A percentile compares a stretch with the other conserved stretches of the same genome.
These are phyloP conservation scores for Callocephalon fimbriatum DNA, from an alignment of 2,113 vertebrate species.

Conservation along the genomic window DNA sequence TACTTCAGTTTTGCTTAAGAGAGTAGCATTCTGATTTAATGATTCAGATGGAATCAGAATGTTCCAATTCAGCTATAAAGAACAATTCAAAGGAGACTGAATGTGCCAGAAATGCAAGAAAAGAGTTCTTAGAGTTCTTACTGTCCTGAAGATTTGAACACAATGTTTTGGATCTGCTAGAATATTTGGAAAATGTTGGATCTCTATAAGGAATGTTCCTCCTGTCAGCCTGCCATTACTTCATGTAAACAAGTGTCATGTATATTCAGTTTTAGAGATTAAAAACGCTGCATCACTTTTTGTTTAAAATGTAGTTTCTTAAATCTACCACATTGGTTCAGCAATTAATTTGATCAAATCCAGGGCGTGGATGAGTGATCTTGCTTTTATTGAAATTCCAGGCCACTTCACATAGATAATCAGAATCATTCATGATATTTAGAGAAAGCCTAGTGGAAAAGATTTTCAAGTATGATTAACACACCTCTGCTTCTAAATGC, in stretches of 20 bases:
- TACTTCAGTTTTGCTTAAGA: not conserved
- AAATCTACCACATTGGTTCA: not conserved
- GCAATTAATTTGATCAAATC: not conserved
- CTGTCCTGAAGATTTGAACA: not conserved
- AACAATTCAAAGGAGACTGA: not conserved
- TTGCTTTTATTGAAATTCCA: not conserved
- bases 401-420: not conserved
- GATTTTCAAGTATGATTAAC: not conserved
- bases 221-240: not conserved
- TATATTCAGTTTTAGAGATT: not conserved
- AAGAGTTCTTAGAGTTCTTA: not conserved
- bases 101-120: not conserved
- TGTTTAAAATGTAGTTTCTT: not conserved
- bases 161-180: not conserved
- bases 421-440: not conserved
- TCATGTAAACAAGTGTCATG: not conserved
- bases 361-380: not conserved
- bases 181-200: not conserved
- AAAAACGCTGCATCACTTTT: not conserved
- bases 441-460: not conserved
- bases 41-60: not conserved
- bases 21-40: not conserved
- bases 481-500: not conserved
- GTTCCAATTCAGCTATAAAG: not conserved
- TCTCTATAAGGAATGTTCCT: not conserved